phyloP scores from a whole-genome alignment of 2,797 vertebrate genomes.

The Leucoraja ocellata region DNA sequence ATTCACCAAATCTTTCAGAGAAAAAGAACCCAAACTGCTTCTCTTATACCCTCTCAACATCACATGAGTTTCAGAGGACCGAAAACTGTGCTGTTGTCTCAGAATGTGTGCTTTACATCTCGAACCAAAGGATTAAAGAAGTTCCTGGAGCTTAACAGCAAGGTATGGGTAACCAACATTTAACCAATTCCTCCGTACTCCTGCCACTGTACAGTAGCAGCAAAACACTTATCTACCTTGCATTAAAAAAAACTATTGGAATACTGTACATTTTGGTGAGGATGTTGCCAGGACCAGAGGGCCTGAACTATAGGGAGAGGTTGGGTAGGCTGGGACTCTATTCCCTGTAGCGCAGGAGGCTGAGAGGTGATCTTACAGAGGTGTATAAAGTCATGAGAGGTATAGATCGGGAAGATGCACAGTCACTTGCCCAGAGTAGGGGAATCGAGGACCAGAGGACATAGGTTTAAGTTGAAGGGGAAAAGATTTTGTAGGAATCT shows the following conservation, averaged over 20 bases:
- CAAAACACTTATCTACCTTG: not conserved
- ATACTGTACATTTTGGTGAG: too few species aligned
- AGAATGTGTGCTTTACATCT: constrained; percentile 55
- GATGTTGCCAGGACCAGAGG: too few species aligned
- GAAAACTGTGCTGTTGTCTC: constrained; percentile 69
- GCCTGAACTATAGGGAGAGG: too few species aligned
- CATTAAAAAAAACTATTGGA: not conserved
- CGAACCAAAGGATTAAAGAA: constrained; percentile 62
- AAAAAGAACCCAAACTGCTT: constrained; percentile 86
- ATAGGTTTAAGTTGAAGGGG: too few species aligned
- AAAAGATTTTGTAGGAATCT: too few species aligned
- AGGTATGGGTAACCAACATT: constrained; percentile 59
- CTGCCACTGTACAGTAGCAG: not conserved
- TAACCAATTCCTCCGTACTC: not conserved
- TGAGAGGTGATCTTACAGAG: too few species aligned
- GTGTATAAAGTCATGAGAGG: too few species aligned
- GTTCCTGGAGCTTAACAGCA: constrained; percentile 69
- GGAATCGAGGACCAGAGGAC: too few species aligned
- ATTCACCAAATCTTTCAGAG: constrained; percentile 87
- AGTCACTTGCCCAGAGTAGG: too few species aligned
- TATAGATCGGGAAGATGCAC: too few species aligned
- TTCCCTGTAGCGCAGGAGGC: too few species aligned
- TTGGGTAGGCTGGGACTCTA: too few species aligned
- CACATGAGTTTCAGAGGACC: constrained; percentile 67
- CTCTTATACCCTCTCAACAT: constrained; percentile 69